A percentile compares a stretch with the other conserved stretches of the same genome.
These are phyloP conservation scores for Brachypalpus laphriformis DNA, from an alignment of 2,888 invertebrate genomes.

Conservation along the genomic window DNA sequence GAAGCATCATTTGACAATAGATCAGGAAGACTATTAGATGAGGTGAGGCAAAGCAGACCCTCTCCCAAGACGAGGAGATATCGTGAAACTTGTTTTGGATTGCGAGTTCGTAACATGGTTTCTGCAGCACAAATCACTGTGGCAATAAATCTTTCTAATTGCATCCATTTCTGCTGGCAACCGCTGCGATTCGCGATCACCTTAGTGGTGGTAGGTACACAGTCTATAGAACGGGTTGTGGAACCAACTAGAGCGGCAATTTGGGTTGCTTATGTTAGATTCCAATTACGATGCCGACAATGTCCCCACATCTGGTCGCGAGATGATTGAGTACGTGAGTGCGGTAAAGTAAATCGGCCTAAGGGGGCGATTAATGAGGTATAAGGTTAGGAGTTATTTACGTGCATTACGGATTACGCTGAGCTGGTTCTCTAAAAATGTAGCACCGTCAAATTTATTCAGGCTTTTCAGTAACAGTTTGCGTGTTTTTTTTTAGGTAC, in stretches of 20 bases:
- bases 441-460: background rate
- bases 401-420: constrained; percentile 17
- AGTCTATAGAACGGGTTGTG: constrained; percentile 14
- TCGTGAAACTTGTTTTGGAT: constrained; percentile 19
- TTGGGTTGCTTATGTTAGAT: constrained; percentile 46
- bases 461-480: background rate
- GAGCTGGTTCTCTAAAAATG: background rate
- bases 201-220: background rate
- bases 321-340: constrained; percentile 26
- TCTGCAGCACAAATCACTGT: constrained; percentile 37
- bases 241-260: constrained; percentile 21
- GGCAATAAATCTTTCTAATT: constrained; percentile 60
- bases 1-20: constrained; percentile 10
- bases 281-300: constrained; percentile 59
- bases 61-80: background rate
- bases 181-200: constrained; percentile 23
- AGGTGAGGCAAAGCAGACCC: background rate
- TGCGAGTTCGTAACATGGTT: constrained; percentile 19
- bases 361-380: constrained; percentile 3
- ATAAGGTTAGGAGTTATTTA: constrained; percentile 19
- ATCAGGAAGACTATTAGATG: constrained; percentile 14
- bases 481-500: background rate
- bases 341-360: background rate
- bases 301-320: constrained; percentile 27
- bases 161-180: constrained; percentile 32